Conservation (phyloP, 64 coral and sea anemone genomes). For the Montipora cactus region DNA sequence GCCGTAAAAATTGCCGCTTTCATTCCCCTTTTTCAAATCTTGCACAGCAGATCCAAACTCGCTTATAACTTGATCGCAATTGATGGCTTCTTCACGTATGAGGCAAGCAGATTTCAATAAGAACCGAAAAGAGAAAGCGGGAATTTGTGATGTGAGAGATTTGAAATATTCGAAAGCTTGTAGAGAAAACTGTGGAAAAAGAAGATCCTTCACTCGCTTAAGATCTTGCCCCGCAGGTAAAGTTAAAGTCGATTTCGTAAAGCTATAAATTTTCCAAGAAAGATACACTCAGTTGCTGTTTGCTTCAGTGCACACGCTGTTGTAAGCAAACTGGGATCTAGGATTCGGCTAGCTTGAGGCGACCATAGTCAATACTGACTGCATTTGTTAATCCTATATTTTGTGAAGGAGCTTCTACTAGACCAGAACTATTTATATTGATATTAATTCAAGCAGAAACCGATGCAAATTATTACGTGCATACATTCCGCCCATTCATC, state of each 20-base stretch:
- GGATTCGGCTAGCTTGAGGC: background rate
- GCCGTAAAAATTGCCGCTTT: too few relatives aligned
- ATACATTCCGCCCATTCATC: background rate
- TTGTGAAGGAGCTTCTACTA: background rate
- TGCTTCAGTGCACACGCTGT: background rate
- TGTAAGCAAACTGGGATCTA: background rate
- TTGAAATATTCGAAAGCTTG: background rate
- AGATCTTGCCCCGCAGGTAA: too few relatives aligned
- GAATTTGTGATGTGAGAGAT: background rate
- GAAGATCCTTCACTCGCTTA: too few relatives aligned
- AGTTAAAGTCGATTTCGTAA: background rate
- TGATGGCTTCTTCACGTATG: background rate
- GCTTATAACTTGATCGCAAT: too few relatives aligned
- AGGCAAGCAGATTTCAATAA: background rate
- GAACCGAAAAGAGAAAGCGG: background rate
- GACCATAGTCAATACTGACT: background rate
- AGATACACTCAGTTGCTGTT: background rate
- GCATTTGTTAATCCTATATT: background rate
- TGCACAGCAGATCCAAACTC: too few relatives aligned
- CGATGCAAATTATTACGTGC: background rate
- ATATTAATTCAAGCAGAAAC: background rate
- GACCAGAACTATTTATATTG: background rate
- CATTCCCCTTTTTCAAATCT: too few relatives aligned
- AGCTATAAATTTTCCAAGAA: background rate
- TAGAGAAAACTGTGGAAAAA: background rate